phyloP scores from a whole-genome alignment of 2,888 invertebrate species.

The Arctia plantaginis region DNA sequence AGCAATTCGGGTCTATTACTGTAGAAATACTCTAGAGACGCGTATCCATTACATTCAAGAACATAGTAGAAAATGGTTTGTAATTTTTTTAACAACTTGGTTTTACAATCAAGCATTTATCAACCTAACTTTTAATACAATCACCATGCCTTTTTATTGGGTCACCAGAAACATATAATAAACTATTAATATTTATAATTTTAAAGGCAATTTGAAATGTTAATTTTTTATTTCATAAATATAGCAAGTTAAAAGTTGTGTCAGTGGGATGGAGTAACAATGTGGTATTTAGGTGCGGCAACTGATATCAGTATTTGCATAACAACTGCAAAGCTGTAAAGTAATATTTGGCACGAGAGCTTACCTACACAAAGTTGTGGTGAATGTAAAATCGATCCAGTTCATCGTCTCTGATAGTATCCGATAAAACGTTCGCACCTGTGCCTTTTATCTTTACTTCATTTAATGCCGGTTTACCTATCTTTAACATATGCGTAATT shows the following conservation, averaged over 20 bases:
- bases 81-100: no score
- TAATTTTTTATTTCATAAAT: slow-evolving; percentile 31
- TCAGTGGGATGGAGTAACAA: slow-evolving; percentile 51
- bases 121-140: no score
- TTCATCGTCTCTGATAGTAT: slow-evolving; percentile 5
- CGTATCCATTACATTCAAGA: slow-evolving; percentile 17
- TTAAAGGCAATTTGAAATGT: slow-evolving; percentile 15
- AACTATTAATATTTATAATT: no score
- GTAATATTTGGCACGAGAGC: slow-evolving; percentile 60
- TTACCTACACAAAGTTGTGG: slow-evolving; percentile 56
- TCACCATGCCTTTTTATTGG: no score
- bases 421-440: slow-evolving; percentile 3
- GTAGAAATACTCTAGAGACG: slow-evolving; percentile 21
- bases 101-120: no score
- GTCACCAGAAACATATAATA: no score
- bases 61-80: no score
- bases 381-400: slow-evolving; percentile 50
- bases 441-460: not conserved
- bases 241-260: slow-evolving; percentile 29
- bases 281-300: slow-evolving; percentile 49
- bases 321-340: slow-evolving; percentile 60
- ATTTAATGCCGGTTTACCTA: not conserved
- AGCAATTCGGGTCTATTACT: slow-evolving; percentile 22
- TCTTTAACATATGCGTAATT: not conserved
- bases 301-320: slow-evolving; percentile 60